Evolutionary conservation across 2,113 vertebrate species (phyloP).

Genomic region (Ahaetulla prasina): DNA sequence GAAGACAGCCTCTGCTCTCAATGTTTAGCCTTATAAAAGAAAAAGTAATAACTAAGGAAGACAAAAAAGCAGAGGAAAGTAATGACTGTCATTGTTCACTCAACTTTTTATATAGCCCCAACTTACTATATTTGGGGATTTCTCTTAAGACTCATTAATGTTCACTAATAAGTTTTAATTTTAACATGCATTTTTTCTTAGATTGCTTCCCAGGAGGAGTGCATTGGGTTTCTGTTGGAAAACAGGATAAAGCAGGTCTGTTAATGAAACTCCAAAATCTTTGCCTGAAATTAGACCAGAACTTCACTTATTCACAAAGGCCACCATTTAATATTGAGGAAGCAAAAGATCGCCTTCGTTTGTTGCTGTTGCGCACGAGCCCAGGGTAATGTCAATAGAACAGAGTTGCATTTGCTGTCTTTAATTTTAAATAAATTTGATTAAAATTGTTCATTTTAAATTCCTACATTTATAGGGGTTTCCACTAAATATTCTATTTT

Average conservation of each 20-base stretch:
- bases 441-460: neutral
- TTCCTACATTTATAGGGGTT: neutral
- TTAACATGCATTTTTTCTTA: conserved; percentile 48
- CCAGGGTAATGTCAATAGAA: conserved; percentile 71
- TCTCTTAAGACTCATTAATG: neutral
- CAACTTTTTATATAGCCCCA: neutral
- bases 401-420: neutral
- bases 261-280: conserved; percentile 92
- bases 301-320: conserved; percentile 70
- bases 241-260: conserved; percentile 87
- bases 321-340: conserved; percentile 87
- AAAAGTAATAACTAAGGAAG: neutral
- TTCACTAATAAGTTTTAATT: neutral
- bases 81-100: conserved; percentile 1
- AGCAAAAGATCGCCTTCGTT: conserved; percentile 89
- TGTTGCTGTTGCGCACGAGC: conserved; percentile 81
- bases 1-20: neutral
- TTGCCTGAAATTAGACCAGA: conserved; percentile 86
- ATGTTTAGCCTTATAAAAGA: neutral
- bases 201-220: conserved; percentile 89
- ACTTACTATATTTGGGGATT: neutral
- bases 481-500: neutral
- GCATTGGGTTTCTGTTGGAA: conserved; percentile 92
- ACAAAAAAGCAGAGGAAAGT: neutral
- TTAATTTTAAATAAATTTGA: neutral